These are phyloP conservation scores for Corythaixoides concolor DNA, from an alignment of 2,113 vertebrate species.

Conservation along the genomic window DNA sequence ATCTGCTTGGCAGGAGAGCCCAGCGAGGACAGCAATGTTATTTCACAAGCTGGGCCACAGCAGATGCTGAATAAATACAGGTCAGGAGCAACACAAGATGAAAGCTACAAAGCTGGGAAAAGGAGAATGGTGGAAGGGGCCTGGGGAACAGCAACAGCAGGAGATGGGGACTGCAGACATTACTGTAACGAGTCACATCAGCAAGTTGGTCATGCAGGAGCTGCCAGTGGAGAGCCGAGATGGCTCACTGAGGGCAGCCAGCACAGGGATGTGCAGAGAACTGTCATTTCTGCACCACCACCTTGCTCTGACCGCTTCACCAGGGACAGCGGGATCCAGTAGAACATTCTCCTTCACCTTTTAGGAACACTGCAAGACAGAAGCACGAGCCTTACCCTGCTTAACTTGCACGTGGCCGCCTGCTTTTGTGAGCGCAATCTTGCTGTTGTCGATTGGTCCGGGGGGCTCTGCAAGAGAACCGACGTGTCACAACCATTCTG, in stretches of 20 bases:
- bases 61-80: neutral
- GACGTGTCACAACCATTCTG: neutral
- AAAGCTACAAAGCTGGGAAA: neutral
- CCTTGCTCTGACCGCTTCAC: neutral
- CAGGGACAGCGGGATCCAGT: neutral
- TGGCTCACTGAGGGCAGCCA: neutral
- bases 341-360: neutral
- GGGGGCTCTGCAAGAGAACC: slow-evolving; percentile 83
- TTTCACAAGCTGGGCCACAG: neutral
- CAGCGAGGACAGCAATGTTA: neutral
- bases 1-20: neutral
- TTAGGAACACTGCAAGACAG: neutral
- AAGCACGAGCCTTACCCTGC: slow-evolving; percentile 79
- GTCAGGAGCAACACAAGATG: neutral
- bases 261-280: neutral
- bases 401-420: slow-evolving; percentile 93
- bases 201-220: neutral
- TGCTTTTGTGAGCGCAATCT: slow-evolving; percentile 87
- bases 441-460: slow-evolving; percentile 95
- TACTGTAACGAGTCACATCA: neutral
- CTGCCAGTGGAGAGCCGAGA: neutral
- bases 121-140: neutral
- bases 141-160: neutral
- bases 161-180: neutral
- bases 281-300: neutral